Percentiles rank a stretch among this genome's conserved stretches.
Evolutionary conservation across 1,140 invertebrate species (phyloP).

Genomic region (Harpegnathos saltator): DNA sequence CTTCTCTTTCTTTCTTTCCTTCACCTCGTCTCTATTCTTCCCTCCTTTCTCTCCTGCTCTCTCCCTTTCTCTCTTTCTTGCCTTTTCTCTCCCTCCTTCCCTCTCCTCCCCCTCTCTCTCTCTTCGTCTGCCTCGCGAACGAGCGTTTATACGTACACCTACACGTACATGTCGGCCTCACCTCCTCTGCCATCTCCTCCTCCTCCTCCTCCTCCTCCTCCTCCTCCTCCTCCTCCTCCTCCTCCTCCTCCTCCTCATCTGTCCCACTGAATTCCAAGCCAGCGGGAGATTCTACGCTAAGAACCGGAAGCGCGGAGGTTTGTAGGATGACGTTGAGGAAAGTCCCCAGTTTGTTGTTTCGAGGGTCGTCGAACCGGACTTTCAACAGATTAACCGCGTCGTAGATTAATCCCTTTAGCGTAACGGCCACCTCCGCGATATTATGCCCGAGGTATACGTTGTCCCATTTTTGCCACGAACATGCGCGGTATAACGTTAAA

Average conservation of each 20-base stretch:
- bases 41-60: slow-evolving; percentile 63
- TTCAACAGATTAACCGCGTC: not conserved
- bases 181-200: not conserved
- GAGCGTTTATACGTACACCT: not conserved
- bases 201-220: slow-evolving; percentile 1
- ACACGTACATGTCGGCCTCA: slow-evolving; percentile 14
- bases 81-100: not conserved
- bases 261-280: slow-evolving; percentile 67
- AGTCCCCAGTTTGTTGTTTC: slow-evolving; percentile 63
- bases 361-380: slow-evolving; percentile 53
- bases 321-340: slow-evolving; percentile 53
- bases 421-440: too few relatives aligned
- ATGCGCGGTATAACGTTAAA: too few relatives aligned
- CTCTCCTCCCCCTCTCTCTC: slow-evolving; percentile 23
- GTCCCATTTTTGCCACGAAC: too few relatives aligned
- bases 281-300: slow-evolving; percentile 33
- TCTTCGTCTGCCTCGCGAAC: not conserved
- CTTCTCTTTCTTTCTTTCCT: slow-evolving; percentile 58
- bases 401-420: too few relatives aligned
- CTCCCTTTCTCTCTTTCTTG: slow-evolving; percentile 24
- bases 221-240: slow-evolving; percentile 9
- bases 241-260: slow-evolving; percentile 9
- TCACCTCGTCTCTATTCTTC: slow-evolving; percentile 59
- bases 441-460: too few relatives aligned
- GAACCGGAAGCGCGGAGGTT: slow-evolving; percentile 63